Evolutionary conservation across 2,888 invertebrate genomes (phyloP).

Genomic region (Hedychridium roseum): DNA sequence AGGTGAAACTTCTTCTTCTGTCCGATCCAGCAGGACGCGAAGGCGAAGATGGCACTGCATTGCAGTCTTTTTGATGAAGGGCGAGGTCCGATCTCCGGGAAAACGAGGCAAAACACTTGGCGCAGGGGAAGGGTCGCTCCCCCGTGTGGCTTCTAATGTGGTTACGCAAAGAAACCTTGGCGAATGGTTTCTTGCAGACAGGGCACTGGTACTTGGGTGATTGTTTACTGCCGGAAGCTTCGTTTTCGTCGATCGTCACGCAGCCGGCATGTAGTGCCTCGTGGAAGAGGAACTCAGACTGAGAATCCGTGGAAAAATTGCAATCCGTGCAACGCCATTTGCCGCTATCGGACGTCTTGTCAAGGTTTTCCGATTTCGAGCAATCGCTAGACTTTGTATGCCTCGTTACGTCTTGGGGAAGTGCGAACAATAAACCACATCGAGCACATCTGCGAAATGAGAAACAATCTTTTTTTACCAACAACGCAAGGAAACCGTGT

Average conservation of each 20-base stretch:
- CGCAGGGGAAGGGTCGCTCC: slow-evolving; percentile 76
- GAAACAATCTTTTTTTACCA: too few species aligned
- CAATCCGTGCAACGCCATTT: slow-evolving; percentile 71
- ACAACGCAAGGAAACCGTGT: too few species aligned
- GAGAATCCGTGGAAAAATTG: slow-evolving; percentile 70
- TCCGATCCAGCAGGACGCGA: slow-evolving; percentile 5
- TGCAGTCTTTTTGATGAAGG: slow-evolving; percentile 68
- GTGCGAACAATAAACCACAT: slow-evolving; percentile 75
- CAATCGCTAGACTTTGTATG: slow-evolving; percentile 74
- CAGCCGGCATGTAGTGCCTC: slow-evolving; percentile 72
- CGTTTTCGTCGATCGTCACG: slow-evolving; percentile 51
- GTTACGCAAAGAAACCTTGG: slow-evolving; percentile 73
- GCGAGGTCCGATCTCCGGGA: slow-evolving; percentile 72
- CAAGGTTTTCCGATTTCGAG: slow-evolving; percentile 19
- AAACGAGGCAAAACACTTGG: slow-evolving; percentile 71
- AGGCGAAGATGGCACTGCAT: slow-evolving; percentile 7
- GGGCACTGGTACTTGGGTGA: slow-evolving; percentile 72
- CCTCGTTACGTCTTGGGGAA: slow-evolving; percentile 78
- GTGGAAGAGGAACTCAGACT: slow-evolving; percentile 79
- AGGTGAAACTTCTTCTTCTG: slow-evolving; percentile 49
- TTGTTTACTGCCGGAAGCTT: slow-evolving; percentile 48
- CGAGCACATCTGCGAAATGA: slow-evolving; percentile 70
- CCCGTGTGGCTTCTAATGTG: slow-evolving; percentile 79
- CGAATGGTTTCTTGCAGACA: slow-evolving; percentile 72
- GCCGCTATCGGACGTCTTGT: slow-evolving; percentile 24